Evolutionary conservation across 2,797 vertebrate species (phyloP).

Genomic region (Hemitrygon akajei): DNA sequence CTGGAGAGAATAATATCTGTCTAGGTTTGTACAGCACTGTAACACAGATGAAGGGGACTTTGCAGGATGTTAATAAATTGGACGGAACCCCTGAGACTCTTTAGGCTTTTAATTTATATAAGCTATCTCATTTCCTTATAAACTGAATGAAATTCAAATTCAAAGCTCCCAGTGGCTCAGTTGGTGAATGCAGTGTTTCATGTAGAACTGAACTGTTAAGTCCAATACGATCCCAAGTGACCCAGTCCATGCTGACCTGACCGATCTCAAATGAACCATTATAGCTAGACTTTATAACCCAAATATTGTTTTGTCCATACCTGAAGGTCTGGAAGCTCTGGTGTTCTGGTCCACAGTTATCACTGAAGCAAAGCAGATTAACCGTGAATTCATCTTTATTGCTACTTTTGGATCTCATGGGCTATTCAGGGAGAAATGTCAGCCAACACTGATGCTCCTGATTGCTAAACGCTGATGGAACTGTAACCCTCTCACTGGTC

Average conservation of each 20-base stretch:
- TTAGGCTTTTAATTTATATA: not conserved
- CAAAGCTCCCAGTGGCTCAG: not conserved
- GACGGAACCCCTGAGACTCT: not conserved
- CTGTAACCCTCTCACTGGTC: no score
- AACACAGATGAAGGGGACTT: constrained; percentile 42
- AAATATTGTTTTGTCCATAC: not conserved
- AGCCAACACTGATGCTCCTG: not conserved
- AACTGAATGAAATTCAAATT: not conserved
- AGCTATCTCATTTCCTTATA: not conserved
- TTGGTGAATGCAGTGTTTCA: not conserved
- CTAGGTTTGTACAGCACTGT: not conserved
- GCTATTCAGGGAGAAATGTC: not conserved
- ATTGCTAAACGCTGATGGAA: not conserved
- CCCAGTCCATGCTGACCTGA: not conserved
- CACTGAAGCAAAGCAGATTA: not conserved
- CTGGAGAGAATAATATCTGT: constrained; percentile 21
- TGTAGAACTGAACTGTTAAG: not conserved
- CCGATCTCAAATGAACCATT: not conserved
- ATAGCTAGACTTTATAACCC: not conserved
- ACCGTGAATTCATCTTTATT: not conserved
- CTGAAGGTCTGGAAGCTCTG: not conserved
- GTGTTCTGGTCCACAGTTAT: not conserved
- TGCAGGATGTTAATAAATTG: constrained; percentile 2
- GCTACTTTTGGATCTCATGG: not conserved
- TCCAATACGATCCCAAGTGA: not conserved